Evolutionary conservation across 1,140 invertebrate species (phyloP), one percentile per base, ranked within the genome.

Genomic region (Drosophila pallidifrons): DNA sequence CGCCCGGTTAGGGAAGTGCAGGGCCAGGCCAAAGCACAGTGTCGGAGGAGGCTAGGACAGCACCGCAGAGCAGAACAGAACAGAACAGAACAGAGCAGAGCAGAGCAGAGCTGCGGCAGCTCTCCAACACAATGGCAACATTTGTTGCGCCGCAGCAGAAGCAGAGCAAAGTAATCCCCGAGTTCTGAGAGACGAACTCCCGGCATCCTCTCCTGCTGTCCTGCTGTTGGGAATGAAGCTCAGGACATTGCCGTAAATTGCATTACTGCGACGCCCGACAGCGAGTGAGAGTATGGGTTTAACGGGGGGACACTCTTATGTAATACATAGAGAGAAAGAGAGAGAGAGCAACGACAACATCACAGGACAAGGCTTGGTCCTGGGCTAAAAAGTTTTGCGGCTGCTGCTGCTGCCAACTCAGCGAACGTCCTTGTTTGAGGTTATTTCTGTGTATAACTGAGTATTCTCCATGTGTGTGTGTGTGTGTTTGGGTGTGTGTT

Each of bases 391-490:
- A 77, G 73, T 73, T 89, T 75, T 52, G 35, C 35, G 32, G 47
- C 67, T 47, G 57, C 45, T 52, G 35, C 35, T 41, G 47, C 67
- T 47, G 57, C 45, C 52, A 51, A 57, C 74, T 68, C 79, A 80
- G 66, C 68, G 71, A 89, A 89, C 85, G 85, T 89, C 85, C 85
- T 89, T 89, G 85, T 90, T 89, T 89, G 85, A 89, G 85, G 85
- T 89, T 89, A 89, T 90, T 85, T 79, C 78, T 85, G 75, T 88
- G 75, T 79, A 81, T 78, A 47, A 8, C 35, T 38, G 35, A 11
- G 38, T 25, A 30, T 45, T 59, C 2, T 11, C 2, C 8, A 15
- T n/a, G 38, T 43, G 25, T 20, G 52, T 35, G 30, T 10, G 54
- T 58, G 7, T 54, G 28, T 59, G 28, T 69, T 20, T 20, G 20